These are phyloP conservation scores for Platysternon megacephalum DNA, from an alignment of 2,113 vertebrate genomes.

Conservation along the genomic window DNA sequence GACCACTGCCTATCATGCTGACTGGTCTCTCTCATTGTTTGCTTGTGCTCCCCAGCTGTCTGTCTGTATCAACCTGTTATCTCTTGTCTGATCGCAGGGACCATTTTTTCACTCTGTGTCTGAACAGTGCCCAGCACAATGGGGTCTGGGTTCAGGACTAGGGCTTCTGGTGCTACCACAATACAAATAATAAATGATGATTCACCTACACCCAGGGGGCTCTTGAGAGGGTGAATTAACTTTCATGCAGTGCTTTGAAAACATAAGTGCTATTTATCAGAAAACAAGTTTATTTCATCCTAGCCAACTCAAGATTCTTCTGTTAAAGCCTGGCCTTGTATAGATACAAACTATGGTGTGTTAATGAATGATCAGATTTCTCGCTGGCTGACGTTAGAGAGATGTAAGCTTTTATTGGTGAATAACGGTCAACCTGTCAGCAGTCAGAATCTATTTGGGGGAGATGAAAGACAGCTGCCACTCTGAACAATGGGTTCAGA, in stretches of 20 bases:
- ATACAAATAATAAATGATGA: accelerated
- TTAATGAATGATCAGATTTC: background rate
- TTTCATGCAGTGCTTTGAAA: background rate
- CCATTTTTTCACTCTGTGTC: background rate
- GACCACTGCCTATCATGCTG: background rate
- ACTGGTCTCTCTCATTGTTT: background rate
- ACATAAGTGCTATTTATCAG: background rate
- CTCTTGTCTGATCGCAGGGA: background rate
- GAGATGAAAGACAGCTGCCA: background rate
- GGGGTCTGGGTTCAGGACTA: background rate
- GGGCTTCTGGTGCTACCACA: background rate
- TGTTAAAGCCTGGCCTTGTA: background rate
- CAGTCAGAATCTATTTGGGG: background rate
- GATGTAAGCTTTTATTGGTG: background rate
- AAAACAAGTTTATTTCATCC: background rate
- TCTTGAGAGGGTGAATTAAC: background rate
- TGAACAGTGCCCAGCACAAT: accelerated
- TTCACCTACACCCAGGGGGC: background rate
- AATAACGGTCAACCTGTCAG: background rate
- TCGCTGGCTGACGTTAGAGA: background rate
- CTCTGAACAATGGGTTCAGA: background rate
- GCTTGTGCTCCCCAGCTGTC: background rate
- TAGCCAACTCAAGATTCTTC: background rate
- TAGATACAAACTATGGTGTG: background rate
- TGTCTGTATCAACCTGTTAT: background rate